A percentile compares a stretch with the other conserved stretches of the same genome.
Evolutionary conservation across 1,140 invertebrate species (phyloP).

Genomic region (Drosophila nigromelanica): DNA sequence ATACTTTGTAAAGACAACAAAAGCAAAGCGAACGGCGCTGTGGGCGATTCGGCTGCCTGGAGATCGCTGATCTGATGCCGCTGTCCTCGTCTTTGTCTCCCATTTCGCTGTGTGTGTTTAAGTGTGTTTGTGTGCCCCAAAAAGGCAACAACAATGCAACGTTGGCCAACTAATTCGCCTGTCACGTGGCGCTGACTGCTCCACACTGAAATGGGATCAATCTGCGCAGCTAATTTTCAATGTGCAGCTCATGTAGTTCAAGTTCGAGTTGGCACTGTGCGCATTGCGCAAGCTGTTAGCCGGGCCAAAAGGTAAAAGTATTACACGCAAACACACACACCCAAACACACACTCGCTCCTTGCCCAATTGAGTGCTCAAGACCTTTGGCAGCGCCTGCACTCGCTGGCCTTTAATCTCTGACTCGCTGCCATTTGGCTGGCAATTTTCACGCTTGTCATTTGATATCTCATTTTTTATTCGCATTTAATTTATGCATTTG

Average conservation of each 20-base stretch:
- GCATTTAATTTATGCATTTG: slow-evolving; percentile 70
- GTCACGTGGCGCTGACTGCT: slow-evolving; percentile 70
- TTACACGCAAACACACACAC: slow-evolving; percentile 3
- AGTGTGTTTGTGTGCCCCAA: slow-evolving; percentile 44
- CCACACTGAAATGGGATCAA: slow-evolving; percentile 69
- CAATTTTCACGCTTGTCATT: slow-evolving; percentile 75
- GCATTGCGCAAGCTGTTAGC: slow-evolving; percentile 52
- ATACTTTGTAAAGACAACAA: slow-evolving; percentile 48
- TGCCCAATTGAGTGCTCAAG: slow-evolving; percentile 6
- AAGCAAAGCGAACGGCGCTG: slow-evolving; percentile 60
- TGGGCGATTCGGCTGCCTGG: slow-evolving; percentile 71
- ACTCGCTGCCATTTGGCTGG: slow-evolving; percentile 28
- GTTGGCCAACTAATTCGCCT: slow-evolving; percentile 70
- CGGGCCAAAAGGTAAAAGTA: slow-evolving; percentile 47
- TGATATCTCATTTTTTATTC: slow-evolving; percentile 62
- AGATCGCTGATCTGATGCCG: slow-evolving; percentile 32
- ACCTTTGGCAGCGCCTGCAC: slow-evolving; percentile 19
- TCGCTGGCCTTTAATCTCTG: slow-evolving; percentile 66
- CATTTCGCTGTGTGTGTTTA: slow-evolving; percentile 21
- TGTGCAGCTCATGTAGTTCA: slow-evolving; percentile 76
- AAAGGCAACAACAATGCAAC: slow-evolving; percentile 50
- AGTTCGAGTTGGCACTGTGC: slow-evolving; percentile 73
- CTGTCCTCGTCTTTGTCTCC: slow-evolving; percentile 45
- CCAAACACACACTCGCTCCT: background rate
- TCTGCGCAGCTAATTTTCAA: slow-evolving; percentile 66